Conservation (phyloP, 2,113 vertebrate genomes). For the Corythaixoides concolor region DNA sequence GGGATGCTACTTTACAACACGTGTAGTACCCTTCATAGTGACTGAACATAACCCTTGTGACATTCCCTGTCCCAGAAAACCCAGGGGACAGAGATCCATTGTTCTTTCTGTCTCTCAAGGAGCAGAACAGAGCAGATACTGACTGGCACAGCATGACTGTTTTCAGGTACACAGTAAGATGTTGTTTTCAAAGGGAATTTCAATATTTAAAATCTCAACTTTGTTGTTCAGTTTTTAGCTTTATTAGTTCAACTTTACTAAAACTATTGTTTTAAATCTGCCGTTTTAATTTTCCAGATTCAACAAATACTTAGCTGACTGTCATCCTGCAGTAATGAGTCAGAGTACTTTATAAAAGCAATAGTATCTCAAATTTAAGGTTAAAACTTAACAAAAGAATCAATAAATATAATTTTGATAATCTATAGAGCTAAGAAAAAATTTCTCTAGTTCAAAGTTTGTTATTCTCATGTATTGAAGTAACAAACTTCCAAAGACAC, state of each 20-base stretch:
- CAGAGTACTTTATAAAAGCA: not conserved
- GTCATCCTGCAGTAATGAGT: not conserved
- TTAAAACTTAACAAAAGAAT: not conserved
- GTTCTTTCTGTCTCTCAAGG: slow-evolving; percentile 21
- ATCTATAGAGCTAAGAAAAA: not conserved
- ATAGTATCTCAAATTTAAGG: not conserved
- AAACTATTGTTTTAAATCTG: not conserved
- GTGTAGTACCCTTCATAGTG: not conserved
- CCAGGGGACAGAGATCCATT: slow-evolving; percentile 4
- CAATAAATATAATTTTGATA: not conserved
- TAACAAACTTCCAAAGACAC: not conserved
- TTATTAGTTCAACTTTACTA: not conserved
- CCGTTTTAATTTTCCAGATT: not conserved
- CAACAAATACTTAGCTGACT: not conserved
- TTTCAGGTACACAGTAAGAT: not conserved
- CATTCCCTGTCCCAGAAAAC: not conserved
- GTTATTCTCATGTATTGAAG: not conserved
- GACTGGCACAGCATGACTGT: not conserved
- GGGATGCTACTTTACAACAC: not conserved
- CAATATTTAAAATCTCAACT: not conserved
- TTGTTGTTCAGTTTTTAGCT: not conserved
- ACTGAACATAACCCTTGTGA: slow-evolving; percentile 9
- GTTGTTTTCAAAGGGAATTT: not conserved
- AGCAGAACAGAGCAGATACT: not conserved
- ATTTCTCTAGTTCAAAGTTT: not conserved